phyloP scores from a whole-genome alignment of 2,888 invertebrate species.

The Electrophaes corylata region DNA sequence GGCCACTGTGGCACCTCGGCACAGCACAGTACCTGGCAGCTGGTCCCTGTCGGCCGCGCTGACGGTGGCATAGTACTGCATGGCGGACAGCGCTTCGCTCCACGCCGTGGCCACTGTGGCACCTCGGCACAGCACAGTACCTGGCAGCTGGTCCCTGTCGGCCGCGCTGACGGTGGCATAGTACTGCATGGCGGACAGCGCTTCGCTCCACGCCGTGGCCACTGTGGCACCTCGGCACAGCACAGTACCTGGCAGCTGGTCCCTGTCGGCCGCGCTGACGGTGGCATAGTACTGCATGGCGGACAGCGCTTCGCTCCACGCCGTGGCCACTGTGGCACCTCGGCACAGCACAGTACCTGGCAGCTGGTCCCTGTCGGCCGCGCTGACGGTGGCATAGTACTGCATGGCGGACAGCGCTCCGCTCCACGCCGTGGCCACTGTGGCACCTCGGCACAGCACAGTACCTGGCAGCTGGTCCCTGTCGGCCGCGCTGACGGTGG shows the following conservation, averaged over 20 bases:
- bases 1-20: too few species aligned
- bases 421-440: not conserved
- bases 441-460: too few species aligned
- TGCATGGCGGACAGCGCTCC: too few species aligned
- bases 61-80: slow-evolving; percentile 6
- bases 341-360: not conserved
- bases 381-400: not conserved
- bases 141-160: slow-evolving; percentile 3
- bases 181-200: slow-evolving; percentile 82
- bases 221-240: too few species aligned
- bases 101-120: not conserved
- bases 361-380: not conserved
- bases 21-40: too few species aligned
- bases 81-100: not conserved
- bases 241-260: slow-evolving; percentile 90
- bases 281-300: slow-evolving; percentile 84
- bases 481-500: not conserved
- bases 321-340: too few species aligned
- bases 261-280: slow-evolving; percentile 79
- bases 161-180: slow-evolving; percentile 94
- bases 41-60: too few species aligned
- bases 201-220: slow-evolving; percentile 83
- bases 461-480: slow-evolving; percentile 1
- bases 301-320: slow-evolving; percentile 61
- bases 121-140: not conserved